These are phyloP conservation scores for Perodicticus potto DNA, from an alignment of 2,797 vertebrate genomes.

Conservation along the genomic window DNA sequence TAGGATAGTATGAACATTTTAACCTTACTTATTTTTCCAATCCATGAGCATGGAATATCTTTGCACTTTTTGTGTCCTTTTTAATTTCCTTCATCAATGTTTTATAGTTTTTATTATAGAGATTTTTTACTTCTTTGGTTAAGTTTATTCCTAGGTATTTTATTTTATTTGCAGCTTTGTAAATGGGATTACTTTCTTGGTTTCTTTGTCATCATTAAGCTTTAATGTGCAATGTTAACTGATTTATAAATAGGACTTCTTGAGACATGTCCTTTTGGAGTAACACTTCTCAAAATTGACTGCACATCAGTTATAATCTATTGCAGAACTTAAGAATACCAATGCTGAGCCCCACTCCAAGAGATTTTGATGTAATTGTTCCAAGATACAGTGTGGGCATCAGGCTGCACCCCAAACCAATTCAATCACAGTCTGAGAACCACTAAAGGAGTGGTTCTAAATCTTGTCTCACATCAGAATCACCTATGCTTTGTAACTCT, in stretches of 20 bases:
- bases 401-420: neutral
- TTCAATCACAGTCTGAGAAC: neutral
- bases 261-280: neutral
- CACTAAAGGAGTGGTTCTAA: neutral
- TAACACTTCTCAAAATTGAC: neutral
- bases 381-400: neutral
- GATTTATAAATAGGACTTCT: neutral
- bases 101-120: neutral
- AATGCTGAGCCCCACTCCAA: neutral
- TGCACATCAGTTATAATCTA: neutral
- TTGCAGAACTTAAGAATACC: neutral
- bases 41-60: neutral
- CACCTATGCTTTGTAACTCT: neutral
- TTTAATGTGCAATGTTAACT: neutral
- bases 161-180: neutral
- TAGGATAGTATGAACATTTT: neutral
- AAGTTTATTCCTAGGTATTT: neutral
- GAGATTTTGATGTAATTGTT: neutral
- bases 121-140: neutral
- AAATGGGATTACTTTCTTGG: neutral
- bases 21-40: neutral
- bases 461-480: neutral
- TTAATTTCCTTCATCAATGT: neutral
- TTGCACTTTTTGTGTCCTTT: neutral
- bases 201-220: neutral